Conservation (phyloP, 1,140 invertebrate genomes). For the Drosophila truncata region DNA sequence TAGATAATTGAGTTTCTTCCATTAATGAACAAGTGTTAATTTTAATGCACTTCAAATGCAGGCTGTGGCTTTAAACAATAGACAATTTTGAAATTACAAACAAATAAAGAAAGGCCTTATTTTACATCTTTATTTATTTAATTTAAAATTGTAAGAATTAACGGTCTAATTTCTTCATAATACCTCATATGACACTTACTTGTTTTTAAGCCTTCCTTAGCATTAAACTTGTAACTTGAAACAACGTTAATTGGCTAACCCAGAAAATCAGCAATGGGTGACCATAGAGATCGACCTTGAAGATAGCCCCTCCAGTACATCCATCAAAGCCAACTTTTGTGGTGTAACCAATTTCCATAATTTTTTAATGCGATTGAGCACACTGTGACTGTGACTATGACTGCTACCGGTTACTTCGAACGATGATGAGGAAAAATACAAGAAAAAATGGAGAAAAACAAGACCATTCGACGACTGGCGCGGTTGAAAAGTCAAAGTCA, state of each 20-base stretch:
- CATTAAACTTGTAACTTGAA: slow-evolving; percentile 29
- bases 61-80: background rate
- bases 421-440: slow-evolving; percentile 30
- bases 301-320: slow-evolving; percentile 10
- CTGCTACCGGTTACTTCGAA: slow-evolving; percentile 20
- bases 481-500: slow-evolving; percentile 83
- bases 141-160: background rate
- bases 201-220: background rate
- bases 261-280: slow-evolving; percentile 40
- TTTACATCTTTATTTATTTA: too few relatives aligned
- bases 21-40: slow-evolving; percentile 9
- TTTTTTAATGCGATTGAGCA: slow-evolving; percentile 29
- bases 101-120: too few relatives aligned
- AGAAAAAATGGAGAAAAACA: slow-evolving; percentile 29
- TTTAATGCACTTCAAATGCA: slow-evolving; percentile 2
- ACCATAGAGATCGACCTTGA: slow-evolving; percentile 45
- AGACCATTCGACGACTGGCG: slow-evolving; percentile 43
- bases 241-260: slow-evolving; percentile 17
- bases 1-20: slow-evolving; percentile 29
- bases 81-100: background rate
- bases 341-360: slow-evolving; percentile 25
- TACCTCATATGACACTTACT: background rate
- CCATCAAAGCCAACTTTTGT: slow-evolving; percentile 1
- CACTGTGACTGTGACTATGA: slow-evolving; percentile 32
- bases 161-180: background rate